Base-by-base conservation (phyloP, 37 sponge, comb jelly and placozoan species). In the Agelas oroides region DNA sequence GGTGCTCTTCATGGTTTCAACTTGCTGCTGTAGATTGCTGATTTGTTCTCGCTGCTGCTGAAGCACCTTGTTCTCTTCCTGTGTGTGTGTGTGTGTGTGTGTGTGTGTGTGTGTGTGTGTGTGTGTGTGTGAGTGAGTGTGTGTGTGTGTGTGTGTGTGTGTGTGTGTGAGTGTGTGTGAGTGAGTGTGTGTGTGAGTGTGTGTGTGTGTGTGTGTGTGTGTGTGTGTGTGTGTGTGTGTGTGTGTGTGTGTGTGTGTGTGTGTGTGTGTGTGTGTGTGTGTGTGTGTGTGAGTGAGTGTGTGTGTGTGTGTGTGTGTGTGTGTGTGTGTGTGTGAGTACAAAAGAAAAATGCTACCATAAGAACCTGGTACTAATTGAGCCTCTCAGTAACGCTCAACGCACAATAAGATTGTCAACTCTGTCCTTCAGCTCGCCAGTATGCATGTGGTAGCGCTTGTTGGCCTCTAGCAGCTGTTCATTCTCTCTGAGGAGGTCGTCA, bases 1-100 rank as follows among this genome's bases (percentile, higher is more conserved):
- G n/a, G 13, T 19, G 67, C 64, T 35, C 30, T 78, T 40, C 71
- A 78, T 1, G 34, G 55, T 40, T 6, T 86, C 77, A 25, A 71
- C 37, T 16, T 86, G 79, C 17, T 78, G 56, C 72, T 70, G 70
- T 14, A 72, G 63, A 0, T 20, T 52, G 46, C 31, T n/a, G 23
- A 74, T 35, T 53, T 61, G 35, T 18, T 37, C 65, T 1, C 64
- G 53, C 19, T 61, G 60, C 12, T 16, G 30, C 33, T 69, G 68
- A 23, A 86, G 36, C 2, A 31, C 65, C 64, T 27, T 46, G 32
- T 86, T 86, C 72, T 86, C 86, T 70, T 78, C 79, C 86, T 34
- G 37, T 59, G 77, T 59, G 77, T 59, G 77, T 60, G 63, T 77
- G 63, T 59, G 77, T 59, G 60, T 77, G 63, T 52, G 56, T 77